Percentiles rank a stretch among this genome's conserved stretches.
These are phyloP conservation scores for Leuctra nigra DNA, from an alignment of 2,888 invertebrate species.

Conservation along the genomic window DNA sequence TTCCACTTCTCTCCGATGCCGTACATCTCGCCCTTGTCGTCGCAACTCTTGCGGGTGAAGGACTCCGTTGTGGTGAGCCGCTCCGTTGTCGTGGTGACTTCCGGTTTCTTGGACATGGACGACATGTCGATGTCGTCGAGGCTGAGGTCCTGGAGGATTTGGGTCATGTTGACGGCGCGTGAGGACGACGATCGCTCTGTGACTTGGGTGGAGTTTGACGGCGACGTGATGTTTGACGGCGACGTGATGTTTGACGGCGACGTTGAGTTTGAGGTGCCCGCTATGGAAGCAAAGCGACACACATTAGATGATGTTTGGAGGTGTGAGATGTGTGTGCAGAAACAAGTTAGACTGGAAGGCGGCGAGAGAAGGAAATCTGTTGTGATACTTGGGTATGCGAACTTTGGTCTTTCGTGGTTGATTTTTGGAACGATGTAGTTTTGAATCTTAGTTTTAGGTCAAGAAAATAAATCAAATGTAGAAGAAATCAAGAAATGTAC, in stretches of 20 bases:
- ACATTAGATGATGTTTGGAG: too few species aligned
- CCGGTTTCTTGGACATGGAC: neutral
- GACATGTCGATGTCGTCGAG: slow-evolving; percentile 26
- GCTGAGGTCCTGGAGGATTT: slow-evolving; percentile 24
- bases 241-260: neutral
- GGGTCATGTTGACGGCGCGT: slow-evolving; percentile 8
- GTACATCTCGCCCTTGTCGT: slow-evolving; percentile 5
- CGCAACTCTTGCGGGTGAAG: neutral
- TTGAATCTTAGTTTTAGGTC: too few species aligned
- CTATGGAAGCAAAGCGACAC: neutral
- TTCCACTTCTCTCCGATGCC: slow-evolving; percentile 58
- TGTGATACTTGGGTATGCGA: too few species aligned
- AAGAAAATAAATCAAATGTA: too few species aligned
- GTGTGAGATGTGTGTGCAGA: too few species aligned
- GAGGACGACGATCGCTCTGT: slow-evolving; percentile 1
- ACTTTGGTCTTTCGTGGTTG: too few species aligned
- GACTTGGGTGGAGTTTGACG: too few species aligned
- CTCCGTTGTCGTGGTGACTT: neutral
- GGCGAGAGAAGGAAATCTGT: too few species aligned
- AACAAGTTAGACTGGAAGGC: too few species aligned
- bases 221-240: neutral
- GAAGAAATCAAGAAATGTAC: too few species aligned
- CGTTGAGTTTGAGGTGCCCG: neutral
- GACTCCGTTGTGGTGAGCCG: neutral
- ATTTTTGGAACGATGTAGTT: too few species aligned